These are phyloP conservation scores for Tetraneura akinire DNA, from an alignment of 1,140 invertebrate genomes.

Conservation along the genomic window DNA sequence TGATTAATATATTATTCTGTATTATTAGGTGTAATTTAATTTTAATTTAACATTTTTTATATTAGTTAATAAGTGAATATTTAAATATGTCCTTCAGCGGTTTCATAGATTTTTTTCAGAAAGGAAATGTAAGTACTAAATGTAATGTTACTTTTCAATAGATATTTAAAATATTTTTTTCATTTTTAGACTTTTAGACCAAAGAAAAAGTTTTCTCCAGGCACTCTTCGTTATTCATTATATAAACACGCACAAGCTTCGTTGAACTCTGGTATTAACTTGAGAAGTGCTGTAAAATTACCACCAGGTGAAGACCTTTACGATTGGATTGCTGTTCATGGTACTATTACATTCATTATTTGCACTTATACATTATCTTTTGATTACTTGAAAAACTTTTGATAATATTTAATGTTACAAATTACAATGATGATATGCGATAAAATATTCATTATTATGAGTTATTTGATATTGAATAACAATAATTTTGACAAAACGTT, in stretches of 20 bases:
- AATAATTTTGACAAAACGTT: too few relatives aligned
- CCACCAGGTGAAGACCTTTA: conserved; percentile 85
- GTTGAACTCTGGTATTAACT: conserved; percentile 89
- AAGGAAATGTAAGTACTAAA: conserved; percentile 69
- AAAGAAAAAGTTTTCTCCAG: conserved; percentile 87
- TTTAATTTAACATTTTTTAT: neutral
- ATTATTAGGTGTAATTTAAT: neutral
- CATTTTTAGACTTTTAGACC: conserved; percentile 79
- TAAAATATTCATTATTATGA: too few relatives aligned
- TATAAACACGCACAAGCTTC: conserved; percentile 94
- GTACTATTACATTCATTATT: conserved; percentile 65
- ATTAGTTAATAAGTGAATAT: neutral
- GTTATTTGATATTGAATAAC: too few relatives aligned
- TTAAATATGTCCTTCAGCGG: conserved; percentile 61
- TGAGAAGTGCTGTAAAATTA: conserved; percentile 80
- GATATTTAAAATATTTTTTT: too few relatives aligned
- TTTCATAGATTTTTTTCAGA: conserved; percentile 80
- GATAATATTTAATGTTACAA: too few relatives aligned
- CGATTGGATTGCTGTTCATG: conserved; percentile 95
- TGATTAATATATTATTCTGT: neutral
- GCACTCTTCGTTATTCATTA: conserved; percentile 86
- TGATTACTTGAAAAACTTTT: too few relatives aligned
- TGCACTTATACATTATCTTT: too few relatives aligned
- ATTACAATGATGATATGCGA: too few relatives aligned
- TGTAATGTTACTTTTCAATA: too few relatives aligned